phyloP scores from a whole-genome alignment of 2,113 vertebrate species.

The Ptyas mucosa region DNA sequence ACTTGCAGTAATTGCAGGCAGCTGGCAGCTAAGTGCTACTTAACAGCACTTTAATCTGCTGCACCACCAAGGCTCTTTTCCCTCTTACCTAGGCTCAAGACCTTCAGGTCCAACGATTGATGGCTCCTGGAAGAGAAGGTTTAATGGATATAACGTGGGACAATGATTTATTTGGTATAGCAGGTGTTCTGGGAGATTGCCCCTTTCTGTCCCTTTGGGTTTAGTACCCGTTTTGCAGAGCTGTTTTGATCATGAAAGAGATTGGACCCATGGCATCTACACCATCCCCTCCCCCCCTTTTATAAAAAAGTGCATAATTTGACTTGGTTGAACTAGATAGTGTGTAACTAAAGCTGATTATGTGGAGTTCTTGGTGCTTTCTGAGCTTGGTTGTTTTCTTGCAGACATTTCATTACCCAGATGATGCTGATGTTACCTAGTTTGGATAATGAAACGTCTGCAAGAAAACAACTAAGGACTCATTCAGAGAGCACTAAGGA shows the following conservation, averaged over 20 bases:
- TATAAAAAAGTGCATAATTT: not conserved
- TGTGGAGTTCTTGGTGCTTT: not conserved
- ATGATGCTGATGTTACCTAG: not conserved
- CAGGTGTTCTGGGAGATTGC: not conserved
- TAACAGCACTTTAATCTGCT: no score
- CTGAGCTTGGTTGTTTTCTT: not conserved
- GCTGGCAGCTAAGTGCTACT: no score
- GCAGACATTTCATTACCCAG: not conserved
- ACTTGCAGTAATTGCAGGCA: no score
- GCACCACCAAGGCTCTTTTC: no score
- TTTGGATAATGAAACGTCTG: not conserved
- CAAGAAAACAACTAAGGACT: not conserved
- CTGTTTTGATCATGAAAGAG: not conserved
- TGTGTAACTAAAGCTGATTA: not conserved
- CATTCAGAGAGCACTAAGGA: not conserved
- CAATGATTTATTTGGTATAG: not conserved
- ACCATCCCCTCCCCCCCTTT: not conserved
- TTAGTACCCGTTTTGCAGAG: not conserved
- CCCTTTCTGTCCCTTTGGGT: not conserved
- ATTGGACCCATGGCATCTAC: not conserved
- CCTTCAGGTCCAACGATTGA: not conserved
- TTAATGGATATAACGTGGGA: not conserved
- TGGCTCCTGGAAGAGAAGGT: not conserved
- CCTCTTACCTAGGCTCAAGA: not conserved
- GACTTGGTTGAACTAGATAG: not conserved